These are phyloP conservation scores for Pangasius mekongensis DNA, from an alignment of 2,797 vertebrate genomes.

Conservation along the genomic window DNA sequence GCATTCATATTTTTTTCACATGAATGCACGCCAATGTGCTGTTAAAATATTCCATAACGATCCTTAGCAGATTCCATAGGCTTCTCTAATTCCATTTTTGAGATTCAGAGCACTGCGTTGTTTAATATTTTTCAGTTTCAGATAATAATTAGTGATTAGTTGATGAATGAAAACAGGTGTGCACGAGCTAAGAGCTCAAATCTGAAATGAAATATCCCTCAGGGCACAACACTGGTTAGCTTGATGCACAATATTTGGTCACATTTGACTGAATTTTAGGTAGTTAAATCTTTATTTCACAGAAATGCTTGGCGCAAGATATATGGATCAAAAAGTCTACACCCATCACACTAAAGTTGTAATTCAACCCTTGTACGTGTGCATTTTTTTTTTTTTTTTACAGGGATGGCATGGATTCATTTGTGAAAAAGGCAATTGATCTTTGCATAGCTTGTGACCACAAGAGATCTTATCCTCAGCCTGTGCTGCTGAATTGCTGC, in stretches of 20 bases:
- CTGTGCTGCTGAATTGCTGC: constrained; percentile 46
- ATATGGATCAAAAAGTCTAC: not conserved
- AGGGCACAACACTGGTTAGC: not conserved
- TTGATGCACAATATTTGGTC: not conserved
- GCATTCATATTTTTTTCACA: constrained; percentile 31
- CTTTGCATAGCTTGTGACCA: constrained; percentile 47
- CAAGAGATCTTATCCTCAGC: constrained; percentile 46
- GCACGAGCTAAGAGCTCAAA: not conserved
- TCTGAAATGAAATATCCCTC: not conserved
- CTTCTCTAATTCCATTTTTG: not conserved
- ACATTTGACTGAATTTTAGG: not conserved
- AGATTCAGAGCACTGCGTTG: not conserved
- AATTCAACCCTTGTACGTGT: constrained; percentile 23
- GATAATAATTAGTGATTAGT: not conserved
- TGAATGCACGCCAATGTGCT: not conserved
- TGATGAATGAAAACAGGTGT: constrained; percentile 7
- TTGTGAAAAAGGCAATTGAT: constrained; percentile 48
- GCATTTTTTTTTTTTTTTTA: constrained; percentile 24
- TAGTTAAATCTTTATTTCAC: not conserved
- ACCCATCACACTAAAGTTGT: constrained; percentile 6
- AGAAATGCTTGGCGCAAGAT: not conserved
- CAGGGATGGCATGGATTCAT: constrained; percentile 43
- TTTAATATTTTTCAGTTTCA: constrained; percentile 1
- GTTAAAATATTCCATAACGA: not conserved
- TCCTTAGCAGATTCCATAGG: not conserved